phyloP scores from a whole-genome alignment of 2,888 invertebrate species.

The Prostheceraeus crozeri region DNA sequence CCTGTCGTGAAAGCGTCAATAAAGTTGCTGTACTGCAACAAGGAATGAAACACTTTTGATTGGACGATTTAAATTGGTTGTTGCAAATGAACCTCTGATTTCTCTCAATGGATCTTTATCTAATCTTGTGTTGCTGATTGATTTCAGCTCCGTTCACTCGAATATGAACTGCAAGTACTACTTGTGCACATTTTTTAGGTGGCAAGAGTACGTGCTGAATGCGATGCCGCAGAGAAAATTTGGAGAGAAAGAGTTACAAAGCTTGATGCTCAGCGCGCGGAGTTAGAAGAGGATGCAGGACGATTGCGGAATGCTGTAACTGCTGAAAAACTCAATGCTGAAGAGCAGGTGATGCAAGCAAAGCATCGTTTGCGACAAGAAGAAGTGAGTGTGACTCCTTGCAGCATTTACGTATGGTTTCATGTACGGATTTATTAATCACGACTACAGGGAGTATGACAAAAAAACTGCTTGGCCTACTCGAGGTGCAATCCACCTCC shows the following conservation, averaged over 20 bases:
- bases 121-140: not conserved
- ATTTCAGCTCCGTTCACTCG: not conserved
- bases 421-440: not conserved
- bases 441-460: too few relatives aligned
- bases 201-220: constrained; percentile 47
- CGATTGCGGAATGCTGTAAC: constrained; percentile 47
- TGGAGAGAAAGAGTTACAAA: constrained; percentile 50
- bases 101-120: too few relatives aligned
- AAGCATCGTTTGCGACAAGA: constrained; percentile 51
- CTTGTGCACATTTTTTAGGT: constrained; percentile 45
- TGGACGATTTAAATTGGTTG: too few relatives aligned
- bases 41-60: too few relatives aligned
- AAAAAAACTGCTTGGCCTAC: too few relatives aligned
- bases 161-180: too few relatives aligned
- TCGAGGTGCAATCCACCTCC: too few relatives aligned
- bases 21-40: too few relatives aligned
- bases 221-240: constrained; percentile 48
- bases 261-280: constrained; percentile 48
- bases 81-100: too few relatives aligned
- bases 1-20: too few relatives aligned
- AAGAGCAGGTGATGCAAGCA: constrained; percentile 48
- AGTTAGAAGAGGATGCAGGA: constrained; percentile 52
- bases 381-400: constrained; percentile 45
- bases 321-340: constrained; percentile 48
- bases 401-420: not conserved